Evolutionary conservation across 2,113 vertebrate species (phyloP).

Genomic region (Cisticola juncidis): DNA sequence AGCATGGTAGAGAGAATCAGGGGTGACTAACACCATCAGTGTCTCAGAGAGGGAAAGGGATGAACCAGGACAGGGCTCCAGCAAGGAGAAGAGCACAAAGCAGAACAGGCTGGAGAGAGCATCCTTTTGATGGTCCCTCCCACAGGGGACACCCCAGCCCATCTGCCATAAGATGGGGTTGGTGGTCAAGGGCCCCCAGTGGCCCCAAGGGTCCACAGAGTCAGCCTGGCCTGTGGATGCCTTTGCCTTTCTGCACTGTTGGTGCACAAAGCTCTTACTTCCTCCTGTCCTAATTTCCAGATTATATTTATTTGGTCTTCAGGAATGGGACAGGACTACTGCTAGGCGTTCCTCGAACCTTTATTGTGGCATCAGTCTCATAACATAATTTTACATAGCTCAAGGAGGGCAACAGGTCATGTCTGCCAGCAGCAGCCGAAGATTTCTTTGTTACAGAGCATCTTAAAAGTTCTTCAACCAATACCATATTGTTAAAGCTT

Average conservation of each 20-base stretch:
- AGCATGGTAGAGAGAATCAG: neutral
- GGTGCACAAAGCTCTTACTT: neutral
- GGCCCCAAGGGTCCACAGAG: neutral
- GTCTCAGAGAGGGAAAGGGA: accelerated
- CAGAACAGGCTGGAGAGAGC: neutral
- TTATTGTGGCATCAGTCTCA: too few species aligned
- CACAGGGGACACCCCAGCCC: neutral
- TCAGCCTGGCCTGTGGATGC: neutral
- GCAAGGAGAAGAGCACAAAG: neutral
- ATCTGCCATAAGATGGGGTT: accelerated
- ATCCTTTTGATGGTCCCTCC: neutral
- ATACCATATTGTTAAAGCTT: too few species aligned
- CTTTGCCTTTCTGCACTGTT: neutral
- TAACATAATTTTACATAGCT: too few species aligned
- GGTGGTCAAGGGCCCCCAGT: neutral
- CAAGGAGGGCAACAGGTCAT: too few species aligned
- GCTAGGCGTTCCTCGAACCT: too few species aligned
- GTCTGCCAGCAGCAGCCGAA: too few species aligned
- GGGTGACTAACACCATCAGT: neutral
- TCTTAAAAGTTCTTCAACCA: too few species aligned
- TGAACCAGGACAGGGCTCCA: neutral
- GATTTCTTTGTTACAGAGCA: too few species aligned
- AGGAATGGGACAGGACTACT: too few species aligned
- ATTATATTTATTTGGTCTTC: too few species aligned
- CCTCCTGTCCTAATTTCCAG: neutral